Base-by-base conservation (phyloP, 2,888 invertebrate genomes). In the Philhelius pedissequus region DNA sequence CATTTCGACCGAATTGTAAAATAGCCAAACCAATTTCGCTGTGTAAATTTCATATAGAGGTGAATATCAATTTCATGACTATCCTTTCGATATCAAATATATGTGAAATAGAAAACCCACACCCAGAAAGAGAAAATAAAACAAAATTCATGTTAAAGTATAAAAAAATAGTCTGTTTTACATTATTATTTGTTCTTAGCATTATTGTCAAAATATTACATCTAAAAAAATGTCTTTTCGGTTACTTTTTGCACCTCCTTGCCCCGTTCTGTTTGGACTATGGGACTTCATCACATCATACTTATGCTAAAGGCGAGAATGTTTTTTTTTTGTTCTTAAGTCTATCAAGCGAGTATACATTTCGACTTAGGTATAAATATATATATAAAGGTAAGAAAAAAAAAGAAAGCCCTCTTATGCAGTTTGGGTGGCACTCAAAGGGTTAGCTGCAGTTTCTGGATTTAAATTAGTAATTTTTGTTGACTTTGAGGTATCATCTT, bases 321-420 rank as follows among this genome's bases (percentile, higher is more conserved):
- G 30, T 43, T 30, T 1, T 38, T 3, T 50, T 38, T 52, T 11
- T 11, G n/a, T 56, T 27, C 35, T 45, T 58, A 58, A 76, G 76
- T 56, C 80, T 81, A 75, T 76, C 18, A 66, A 71, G 82, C 82
- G 82, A 82, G 82, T 82, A 73, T 73, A 54, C 22, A 38, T 58
- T 58, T 38, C 56, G 56, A 52, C n/a, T n/a, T n/a, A n/a, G 38
- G 25, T 22, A n/a, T 38, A 5, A 25, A n/a, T n/a, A n/a, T n/a
- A n/a, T n/a, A n/a, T n/a, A n/a, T n/a, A n/a, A n/a, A n/a, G n/a
- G n/a, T n/a, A n/a, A n/a, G n/a, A 4, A n/a, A 20, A n/a, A 45
- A 54, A 54, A 30, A 11, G 8, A 27, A 27, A 27, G 3, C 4
- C n/a, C 15, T n/a, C n/a, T n/a, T 58, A 58, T 20, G 13, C 20